Conservation (phyloP, 2,113 vertebrate genomes). For the Uria aalge region DNA sequence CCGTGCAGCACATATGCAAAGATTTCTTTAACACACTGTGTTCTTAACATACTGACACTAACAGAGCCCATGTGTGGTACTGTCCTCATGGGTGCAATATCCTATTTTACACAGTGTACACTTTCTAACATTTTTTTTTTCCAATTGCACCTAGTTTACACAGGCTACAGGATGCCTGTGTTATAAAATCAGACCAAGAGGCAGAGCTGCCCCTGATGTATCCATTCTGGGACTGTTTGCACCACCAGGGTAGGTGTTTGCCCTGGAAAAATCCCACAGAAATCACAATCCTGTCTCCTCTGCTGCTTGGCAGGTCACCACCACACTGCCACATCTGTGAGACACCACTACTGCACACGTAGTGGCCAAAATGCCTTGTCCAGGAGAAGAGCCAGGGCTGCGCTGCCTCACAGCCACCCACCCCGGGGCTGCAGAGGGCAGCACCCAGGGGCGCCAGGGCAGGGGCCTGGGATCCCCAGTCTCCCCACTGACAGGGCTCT, state of each 20-base stretch:
- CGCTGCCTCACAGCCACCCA: fast-evolving
- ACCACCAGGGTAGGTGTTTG: not conserved
- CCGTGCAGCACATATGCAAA: not conserved
- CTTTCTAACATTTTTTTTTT: not conserved
- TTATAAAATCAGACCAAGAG: too few relatives aligned
- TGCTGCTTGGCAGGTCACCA: not conserved
- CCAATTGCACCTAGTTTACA: fast-evolving
- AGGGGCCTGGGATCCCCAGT: not conserved
- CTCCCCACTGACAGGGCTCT: not conserved
- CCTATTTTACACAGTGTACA: fast-evolving
- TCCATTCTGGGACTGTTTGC: not conserved
- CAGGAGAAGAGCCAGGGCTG: fast-evolving
- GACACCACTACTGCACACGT: fast-evolving
- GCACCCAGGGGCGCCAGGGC: not conserved
- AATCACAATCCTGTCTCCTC: fast-evolving
- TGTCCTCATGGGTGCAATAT: fast-evolving
- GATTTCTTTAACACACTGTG: fast-evolving
- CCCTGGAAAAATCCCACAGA: fast-evolving
- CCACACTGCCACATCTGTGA: fast-evolving
- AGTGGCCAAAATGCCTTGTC: not conserved
- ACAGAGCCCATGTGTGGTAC: fast-evolving
- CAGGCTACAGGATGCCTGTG: fast-evolving
- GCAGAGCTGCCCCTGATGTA: not conserved
- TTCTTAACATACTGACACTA: fast-evolving
- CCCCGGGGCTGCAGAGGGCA: fast-evolving